Conservation (phyloP, 2,113 vertebrate genomes). For the Meriones unguiculatus region DNA sequence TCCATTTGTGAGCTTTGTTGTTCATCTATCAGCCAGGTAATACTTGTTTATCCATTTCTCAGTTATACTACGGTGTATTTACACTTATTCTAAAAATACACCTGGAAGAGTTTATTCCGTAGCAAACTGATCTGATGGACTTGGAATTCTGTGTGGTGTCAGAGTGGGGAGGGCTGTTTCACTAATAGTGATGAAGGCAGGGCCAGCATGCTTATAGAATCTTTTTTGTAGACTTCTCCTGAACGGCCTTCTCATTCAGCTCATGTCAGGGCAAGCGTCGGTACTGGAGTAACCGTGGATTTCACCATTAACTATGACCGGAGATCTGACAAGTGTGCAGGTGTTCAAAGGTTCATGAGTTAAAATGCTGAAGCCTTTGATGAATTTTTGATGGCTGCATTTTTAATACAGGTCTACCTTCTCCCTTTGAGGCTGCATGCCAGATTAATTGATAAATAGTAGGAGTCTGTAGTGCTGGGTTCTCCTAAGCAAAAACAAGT, state of each 20-base stretch:
- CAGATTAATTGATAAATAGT: constrained; percentile 92
- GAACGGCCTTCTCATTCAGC: constrained; percentile 75
- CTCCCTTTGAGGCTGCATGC: constrained; percentile 88
- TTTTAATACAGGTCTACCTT: constrained; percentile 89
- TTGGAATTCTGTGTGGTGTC: constrained; percentile 71
- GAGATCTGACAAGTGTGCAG: constrained; percentile 87
- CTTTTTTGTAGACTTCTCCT: constrained; percentile 64
- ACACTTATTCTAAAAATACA: neutral
- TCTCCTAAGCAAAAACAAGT: constrained; percentile 89
- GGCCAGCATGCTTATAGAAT: constrained; percentile 55
- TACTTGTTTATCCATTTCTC: constrained; percentile 73
- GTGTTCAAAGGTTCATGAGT: constrained; percentile 90
- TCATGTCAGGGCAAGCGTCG: constrained; percentile 80
- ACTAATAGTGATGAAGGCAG: constrained; percentile 61
- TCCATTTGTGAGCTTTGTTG: constrained; percentile 49
- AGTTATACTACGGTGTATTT: constrained; percentile 67
- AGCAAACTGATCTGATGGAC: constrained; percentile 66
- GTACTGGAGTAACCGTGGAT: constrained; percentile 85
- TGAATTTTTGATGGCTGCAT: constrained; percentile 92
- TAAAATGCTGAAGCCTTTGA: constrained; percentile 90
- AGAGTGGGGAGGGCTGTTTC: constrained; percentile 47
- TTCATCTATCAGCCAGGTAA: constrained; percentile 61
- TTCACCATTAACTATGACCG: constrained; percentile 85
- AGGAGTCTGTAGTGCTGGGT: constrained; percentile 84
- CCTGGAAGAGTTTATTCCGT: constrained; percentile 29